Conservation (phyloP, 92 coral and sea anemone genomes). For the Ricordea florida region DNA sequence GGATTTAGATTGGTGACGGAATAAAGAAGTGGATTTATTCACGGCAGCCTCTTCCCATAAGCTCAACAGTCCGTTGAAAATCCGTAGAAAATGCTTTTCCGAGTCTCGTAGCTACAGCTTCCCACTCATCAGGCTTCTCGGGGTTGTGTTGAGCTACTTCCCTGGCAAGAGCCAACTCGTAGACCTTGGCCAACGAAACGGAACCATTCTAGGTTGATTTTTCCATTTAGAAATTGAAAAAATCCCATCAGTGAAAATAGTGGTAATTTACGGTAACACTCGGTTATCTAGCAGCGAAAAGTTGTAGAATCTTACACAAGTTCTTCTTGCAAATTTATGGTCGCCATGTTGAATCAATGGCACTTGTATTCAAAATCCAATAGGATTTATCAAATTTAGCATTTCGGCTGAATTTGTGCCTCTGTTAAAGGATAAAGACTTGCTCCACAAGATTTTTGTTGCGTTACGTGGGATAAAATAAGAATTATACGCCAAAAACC, state of each 20-base stretch:
- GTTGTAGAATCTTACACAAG: constrained; percentile 1
- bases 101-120: constrained; percentile 29
- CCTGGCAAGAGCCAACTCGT: constrained; percentile 25
- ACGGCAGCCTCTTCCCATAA: constrained; percentile 50
- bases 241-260: constrained; percentile 29
- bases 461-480: constrained; percentile 38
- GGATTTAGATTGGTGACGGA: too few relatives aligned
- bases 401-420: constrained; percentile 32
- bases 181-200: constrained; percentile 33
- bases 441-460: constrained; percentile 15
- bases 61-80: constrained; percentile 23
- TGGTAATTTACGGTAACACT: constrained; percentile 9
- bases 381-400: constrained; percentile 15
- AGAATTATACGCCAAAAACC: constrained; percentile 29
- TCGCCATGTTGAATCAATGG: constrained; percentile 33
- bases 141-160: constrained; percentile 27
- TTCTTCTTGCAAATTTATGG: constrained; percentile 27
- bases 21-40: constrained; percentile 1
- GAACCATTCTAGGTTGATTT: constrained; percentile 38
- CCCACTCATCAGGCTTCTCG: constrained; percentile 39
- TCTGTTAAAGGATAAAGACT: constrained; percentile 20
- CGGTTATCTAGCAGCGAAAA: constrained; percentile 33
- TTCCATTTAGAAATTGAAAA: constrained; percentile 30
- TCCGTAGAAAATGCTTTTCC: constrained; percentile 38
- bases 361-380: constrained; percentile 14